Conservation (phyloP, 2,797 vertebrate genomes). For the Sebastolobus alascanus region DNA sequence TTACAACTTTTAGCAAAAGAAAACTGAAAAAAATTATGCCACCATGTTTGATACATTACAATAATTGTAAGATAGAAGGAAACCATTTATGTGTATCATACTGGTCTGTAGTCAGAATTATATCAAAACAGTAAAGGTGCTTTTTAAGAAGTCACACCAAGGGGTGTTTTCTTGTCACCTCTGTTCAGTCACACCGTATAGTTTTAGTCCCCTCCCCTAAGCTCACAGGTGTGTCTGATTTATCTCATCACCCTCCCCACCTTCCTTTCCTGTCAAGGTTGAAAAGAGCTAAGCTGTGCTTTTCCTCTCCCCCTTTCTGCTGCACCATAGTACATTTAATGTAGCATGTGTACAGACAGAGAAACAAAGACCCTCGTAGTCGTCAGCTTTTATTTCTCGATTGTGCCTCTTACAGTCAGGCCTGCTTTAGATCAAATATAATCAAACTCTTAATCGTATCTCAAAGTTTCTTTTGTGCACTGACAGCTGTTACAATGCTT, state of each 20-base stretch:
- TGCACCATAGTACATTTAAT: background rate
- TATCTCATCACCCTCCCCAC: background rate
- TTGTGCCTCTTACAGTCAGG: background rate
- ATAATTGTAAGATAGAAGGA: background rate
- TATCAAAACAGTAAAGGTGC: background rate
- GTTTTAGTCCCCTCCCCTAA: background rate
- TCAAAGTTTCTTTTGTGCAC: background rate
- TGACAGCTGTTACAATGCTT: conserved; percentile 12
- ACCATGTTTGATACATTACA: background rate
- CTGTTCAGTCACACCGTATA: background rate
- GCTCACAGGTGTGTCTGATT: background rate
- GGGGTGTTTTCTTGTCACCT: background rate
- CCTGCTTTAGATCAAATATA: conserved; percentile 2
- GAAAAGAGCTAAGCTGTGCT: background rate
- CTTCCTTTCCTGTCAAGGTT: background rate
- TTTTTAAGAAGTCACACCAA: background rate
- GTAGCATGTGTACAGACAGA: background rate
- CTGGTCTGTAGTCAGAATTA: background rate
- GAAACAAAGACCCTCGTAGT: background rate
- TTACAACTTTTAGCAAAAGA: background rate
- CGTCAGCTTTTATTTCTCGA: background rate
- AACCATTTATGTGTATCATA: background rate
- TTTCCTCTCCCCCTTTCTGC: background rate
- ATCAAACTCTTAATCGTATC: conserved; percentile 18
- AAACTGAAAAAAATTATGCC: background rate